Percentiles rank a stretch among this genome's conserved stretches.
These are phyloP conservation scores for Idaea dimidiata DNA, from an alignment of 2,888 invertebrate genomes.

Conservation along the genomic window DNA sequence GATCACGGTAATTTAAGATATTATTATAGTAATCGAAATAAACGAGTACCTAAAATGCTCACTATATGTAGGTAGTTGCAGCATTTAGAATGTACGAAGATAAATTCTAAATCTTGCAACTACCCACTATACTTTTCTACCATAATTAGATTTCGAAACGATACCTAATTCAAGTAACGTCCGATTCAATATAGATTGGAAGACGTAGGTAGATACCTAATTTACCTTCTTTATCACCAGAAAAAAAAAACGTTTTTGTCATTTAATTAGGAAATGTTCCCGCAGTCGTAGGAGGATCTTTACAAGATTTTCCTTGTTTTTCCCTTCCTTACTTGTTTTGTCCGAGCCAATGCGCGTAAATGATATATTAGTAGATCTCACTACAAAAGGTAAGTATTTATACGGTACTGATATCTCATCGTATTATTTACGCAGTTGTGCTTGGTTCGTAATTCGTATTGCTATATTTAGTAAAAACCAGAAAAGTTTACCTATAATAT, in stretches of 20 bases:
- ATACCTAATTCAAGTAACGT: neutral
- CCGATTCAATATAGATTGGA: neutral
- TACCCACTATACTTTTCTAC: too few relatives aligned
- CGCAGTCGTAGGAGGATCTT: neutral
- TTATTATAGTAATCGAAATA: too few relatives aligned
- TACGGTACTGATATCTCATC: neutral
- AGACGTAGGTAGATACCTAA: neutral
- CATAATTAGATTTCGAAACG: too few relatives aligned
- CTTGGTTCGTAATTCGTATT: neutral
- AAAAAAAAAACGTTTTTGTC: neutral
- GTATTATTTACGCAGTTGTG: neutral
- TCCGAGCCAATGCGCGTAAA: neutral
- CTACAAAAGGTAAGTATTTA: neutral
- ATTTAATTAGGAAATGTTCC: neutral
- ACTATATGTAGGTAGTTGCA: too few relatives aligned
- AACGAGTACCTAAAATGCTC: too few relatives aligned
- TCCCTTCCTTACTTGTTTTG: neutral
- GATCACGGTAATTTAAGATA: too few relatives aligned
- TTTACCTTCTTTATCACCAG: neutral
- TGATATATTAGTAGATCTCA: neutral
- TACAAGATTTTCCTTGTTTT: neutral
- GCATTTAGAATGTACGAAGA: too few relatives aligned
- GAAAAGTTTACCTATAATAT: too few relatives aligned
- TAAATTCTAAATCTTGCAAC: too few relatives aligned
- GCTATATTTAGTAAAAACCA: too few relatives aligned